These are phyloP conservation scores for Chrysogorgia sp. DNA, from an alignment of 92 coral and sea anemone species.

Conservation along the genomic window DNA sequence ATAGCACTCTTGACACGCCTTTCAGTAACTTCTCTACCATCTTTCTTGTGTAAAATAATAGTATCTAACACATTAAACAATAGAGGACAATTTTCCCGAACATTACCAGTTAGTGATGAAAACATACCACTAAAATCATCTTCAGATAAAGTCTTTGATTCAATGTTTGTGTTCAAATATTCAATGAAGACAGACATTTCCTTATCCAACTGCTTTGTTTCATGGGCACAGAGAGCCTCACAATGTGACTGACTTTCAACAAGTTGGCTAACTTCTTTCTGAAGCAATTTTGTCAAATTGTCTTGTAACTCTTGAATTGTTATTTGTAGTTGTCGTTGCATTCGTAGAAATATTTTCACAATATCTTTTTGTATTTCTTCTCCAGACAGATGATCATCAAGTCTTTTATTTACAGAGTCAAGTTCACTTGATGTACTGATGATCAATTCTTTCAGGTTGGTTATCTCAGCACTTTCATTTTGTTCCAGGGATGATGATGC, in stretches of 20 bases:
- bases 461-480: slow-evolving; percentile 16
- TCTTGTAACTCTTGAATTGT: slow-evolving; percentile 27
- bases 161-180: slow-evolving; percentile 20
- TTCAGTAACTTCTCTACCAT: slow-evolving; percentile 37
- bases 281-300: slow-evolving; percentile 10
- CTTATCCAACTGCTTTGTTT: slow-evolving; percentile 16
- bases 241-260: slow-evolving; percentile 29
- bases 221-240: slow-evolving; percentile 41
- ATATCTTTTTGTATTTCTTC: neutral
- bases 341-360: neutral
- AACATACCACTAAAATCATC: slow-evolving; percentile 30
- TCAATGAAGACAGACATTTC: slow-evolving; percentile 33
- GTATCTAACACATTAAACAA: slow-evolving; percentile 43
- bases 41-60: slow-evolving; percentile 39
- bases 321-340: slow-evolving; percentile 2
- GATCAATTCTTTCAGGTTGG: slow-evolving; percentile 28
- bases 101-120: slow-evolving; percentile 12
- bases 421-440: slow-evolving; percentile 20
- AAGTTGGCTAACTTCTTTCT: slow-evolving; percentile 31
- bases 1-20: slow-evolving; percentile 45
- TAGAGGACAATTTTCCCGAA: slow-evolving; percentile 39
- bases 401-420: slow-evolving; percentile 26
- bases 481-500: neutral
- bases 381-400: slow-evolving; percentile 10
- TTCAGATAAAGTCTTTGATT: slow-evolving; percentile 24